Evolutionary conservation across 2,888 invertebrate genomes (phyloP).

Genomic region (Caenorhabditis sp.): DNA sequence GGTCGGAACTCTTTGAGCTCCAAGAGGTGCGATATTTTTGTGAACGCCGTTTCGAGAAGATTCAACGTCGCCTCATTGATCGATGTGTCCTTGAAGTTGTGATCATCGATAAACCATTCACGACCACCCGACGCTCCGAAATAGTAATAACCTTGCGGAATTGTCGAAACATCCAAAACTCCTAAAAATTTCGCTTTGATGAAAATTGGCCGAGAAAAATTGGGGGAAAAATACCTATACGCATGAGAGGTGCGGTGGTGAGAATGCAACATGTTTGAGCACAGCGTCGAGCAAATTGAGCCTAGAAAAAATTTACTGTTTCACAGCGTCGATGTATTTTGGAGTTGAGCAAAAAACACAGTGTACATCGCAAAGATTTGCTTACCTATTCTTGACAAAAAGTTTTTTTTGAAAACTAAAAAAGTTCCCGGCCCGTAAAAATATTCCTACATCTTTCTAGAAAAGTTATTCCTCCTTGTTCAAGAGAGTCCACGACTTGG

Average conservation of each 20-base stretch:
- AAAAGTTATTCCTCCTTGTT: too few relatives aligned
- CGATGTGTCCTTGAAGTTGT: constrained; percentile 69
- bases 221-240: too few relatives aligned
- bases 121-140: constrained; percentile 70
- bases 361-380: too few relatives aligned
- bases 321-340: too few relatives aligned
- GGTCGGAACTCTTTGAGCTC: constrained; percentile 61
- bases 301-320: constrained; percentile 26
- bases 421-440: too few relatives aligned
- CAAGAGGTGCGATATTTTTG: constrained; percentile 57
- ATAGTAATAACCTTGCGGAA: constrained; percentile 65
- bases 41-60: constrained; percentile 64
- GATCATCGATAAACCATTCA: constrained; percentile 69
- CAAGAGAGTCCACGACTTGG: too few relatives aligned
- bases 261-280: constrained; percentile 70
- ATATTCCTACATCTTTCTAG: too few relatives aligned
- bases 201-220: too few relatives aligned
- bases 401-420: too few relatives aligned
- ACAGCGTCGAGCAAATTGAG: constrained; percentile 69
- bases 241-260: constrained; percentile 70
- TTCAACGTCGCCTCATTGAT: constrained; percentile 60
- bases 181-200: too few relatives aligned
- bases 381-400: too few relatives aligned
- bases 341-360: not conserved
- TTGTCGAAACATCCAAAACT: constrained; percentile 48